A percentile compares a stretch with the other conserved stretches of the same genome.
Evolutionary conservation across 2,113 vertebrate species (phyloP).

Genomic region (Sebastes schlegelii): DNA sequence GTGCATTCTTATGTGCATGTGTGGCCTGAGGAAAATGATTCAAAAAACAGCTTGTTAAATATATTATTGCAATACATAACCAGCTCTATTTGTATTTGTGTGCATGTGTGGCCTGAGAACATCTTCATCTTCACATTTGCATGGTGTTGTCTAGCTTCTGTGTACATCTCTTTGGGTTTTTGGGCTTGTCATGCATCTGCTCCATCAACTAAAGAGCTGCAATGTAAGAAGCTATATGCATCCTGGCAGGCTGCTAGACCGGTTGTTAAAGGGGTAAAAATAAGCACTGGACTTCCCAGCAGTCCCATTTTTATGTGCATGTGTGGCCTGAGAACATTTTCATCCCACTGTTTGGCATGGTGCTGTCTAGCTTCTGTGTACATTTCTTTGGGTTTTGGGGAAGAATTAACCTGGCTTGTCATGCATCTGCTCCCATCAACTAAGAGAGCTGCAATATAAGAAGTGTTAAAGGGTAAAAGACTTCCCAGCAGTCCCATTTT

Average conservation of each 20-base stretch:
- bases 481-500: no score
- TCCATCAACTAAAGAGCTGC: neutral
- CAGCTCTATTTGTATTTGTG: neutral
- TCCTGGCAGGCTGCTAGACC: neutral
- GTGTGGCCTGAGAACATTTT: neutral
- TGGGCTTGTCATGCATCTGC: neutral
- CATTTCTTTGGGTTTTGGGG: neutral
- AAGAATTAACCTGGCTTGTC: neutral
- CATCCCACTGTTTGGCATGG: neutral
- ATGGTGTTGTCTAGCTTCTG: neutral
- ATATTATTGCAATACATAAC: neutral
- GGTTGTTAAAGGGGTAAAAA: no score
- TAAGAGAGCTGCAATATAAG: neutral
- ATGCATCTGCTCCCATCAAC: neutral
- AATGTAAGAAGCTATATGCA: neutral
- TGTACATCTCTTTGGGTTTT: neutral
- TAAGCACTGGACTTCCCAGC: no score
- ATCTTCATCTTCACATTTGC: neutral
- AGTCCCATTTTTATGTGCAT: neutral
- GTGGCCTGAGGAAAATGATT: neutral
- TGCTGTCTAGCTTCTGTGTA: neutral
- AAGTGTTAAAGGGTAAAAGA: neutral
- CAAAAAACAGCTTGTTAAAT: neutral
- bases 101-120: no score
- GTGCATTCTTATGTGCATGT: neutral